Evolutionary conservation across 2,797 vertebrate genomes (phyloP).

Genomic region (Chrysocyon brachyurus): DNA sequence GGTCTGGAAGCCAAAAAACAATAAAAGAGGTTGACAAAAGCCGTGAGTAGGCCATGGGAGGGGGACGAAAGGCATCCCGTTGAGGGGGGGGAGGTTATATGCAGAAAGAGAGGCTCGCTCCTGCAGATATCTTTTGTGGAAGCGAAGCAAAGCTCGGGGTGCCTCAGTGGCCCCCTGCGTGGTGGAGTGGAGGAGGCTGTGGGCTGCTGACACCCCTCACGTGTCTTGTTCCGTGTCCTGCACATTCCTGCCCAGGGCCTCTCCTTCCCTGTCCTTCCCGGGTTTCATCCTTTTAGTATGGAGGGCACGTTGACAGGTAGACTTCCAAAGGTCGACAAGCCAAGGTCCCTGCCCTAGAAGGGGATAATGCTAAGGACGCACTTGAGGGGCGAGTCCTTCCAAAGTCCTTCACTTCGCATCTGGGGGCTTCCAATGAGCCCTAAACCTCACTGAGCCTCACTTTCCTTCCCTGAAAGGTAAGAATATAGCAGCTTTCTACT

Average conservation of each 20-base stretch:
- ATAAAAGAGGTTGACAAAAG: slow-evolving; percentile 23
- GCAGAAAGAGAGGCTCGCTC: background rate
- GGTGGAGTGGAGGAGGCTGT: background rate
- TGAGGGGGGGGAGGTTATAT: background rate
- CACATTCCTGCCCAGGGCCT: background rate
- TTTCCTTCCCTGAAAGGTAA: background rate
- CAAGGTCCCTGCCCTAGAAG: background rate
- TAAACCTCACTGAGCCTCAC: background rate
- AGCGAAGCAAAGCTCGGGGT: background rate
- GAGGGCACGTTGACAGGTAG: accelerated
- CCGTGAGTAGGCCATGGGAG: slow-evolving; percentile 45
- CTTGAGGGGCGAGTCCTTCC: background rate
- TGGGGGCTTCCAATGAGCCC: background rate
- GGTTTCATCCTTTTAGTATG: background rate
- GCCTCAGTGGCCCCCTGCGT: accelerated
- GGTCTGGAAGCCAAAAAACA: slow-evolving; percentile 55
- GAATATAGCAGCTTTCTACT: too few relatives aligned
- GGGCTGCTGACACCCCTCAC: accelerated
- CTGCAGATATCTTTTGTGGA: background rate
- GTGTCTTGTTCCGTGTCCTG: too few relatives aligned
- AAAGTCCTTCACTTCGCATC: background rate
- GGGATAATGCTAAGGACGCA: background rate
- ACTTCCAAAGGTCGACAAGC: background rate
- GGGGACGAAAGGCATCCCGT: background rate
- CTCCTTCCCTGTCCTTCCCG: background rate